phyloP scores from a whole-genome alignment of 1,140 invertebrate species.

The Pseudomyrmex gracilis region DNA sequence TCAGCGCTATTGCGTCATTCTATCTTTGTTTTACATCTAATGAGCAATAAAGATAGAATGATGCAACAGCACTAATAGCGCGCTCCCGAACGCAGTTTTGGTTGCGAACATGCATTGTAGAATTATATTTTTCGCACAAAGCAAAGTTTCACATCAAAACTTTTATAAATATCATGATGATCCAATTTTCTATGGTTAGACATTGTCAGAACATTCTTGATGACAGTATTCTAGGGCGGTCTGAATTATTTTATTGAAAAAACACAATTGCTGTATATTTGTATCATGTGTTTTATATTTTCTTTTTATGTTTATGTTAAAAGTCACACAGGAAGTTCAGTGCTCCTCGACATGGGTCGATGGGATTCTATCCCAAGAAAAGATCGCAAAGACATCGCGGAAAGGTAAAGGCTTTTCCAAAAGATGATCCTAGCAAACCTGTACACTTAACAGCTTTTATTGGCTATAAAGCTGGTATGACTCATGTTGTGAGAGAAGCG shows the following conservation, averaged over 20 bases:
- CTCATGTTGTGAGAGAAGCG: conserved; percentile 99
- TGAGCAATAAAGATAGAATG: no score
- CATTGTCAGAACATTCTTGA: conserved; percentile 80
- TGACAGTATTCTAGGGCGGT: conserved; percentile 86
- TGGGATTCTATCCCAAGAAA: conserved; percentile 99
- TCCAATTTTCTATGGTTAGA: conserved; percentile 68
- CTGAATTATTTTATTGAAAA: conserved; percentile 73
- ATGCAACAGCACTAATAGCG: no score
- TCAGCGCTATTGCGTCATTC: no score
- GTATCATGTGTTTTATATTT: conserved; percentile 28
- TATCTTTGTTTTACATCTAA: no score
- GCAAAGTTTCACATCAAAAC: not conserved
- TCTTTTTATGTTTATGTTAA: conserved; percentile 84
- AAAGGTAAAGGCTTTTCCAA: conserved; percentile 99
- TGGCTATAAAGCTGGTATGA: conserved; percentile 99
- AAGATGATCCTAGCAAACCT: conserved; percentile 98
- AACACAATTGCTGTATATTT: not conserved
- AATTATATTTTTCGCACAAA: not conserved
- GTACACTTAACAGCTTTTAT: conserved; percentile 99
- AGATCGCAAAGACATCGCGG: conserved; percentile 97
- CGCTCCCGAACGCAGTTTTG: no score
- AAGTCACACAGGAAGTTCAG: conserved; percentile 99
- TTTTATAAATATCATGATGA: conserved; percentile 55
- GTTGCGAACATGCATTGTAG: no score
- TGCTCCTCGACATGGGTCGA: conserved; percentile 99